A percentile compares a stretch with the other conserved stretches of the same genome.
Evolutionary conservation across 1,140 invertebrate genomes (phyloP).

Genomic region (Orchestia grillus): DNA sequence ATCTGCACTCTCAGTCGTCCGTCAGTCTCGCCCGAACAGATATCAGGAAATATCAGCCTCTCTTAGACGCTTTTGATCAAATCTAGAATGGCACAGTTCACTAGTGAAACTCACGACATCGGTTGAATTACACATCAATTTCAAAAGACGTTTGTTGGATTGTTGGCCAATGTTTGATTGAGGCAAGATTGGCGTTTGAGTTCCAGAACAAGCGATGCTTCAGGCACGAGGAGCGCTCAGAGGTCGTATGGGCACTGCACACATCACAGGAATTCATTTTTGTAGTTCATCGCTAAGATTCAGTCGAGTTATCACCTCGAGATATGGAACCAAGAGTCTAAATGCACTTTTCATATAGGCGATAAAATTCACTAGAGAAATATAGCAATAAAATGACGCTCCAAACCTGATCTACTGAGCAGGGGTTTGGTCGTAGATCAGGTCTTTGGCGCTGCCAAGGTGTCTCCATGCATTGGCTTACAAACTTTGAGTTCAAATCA

Average conservation of each 20-base stretch:
- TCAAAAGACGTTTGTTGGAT: background rate
- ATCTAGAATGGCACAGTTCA: background rate
- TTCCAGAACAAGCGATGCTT: conserved; percentile 52
- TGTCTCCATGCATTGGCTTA: conserved; percentile 16
- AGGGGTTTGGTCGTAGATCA: background rate
- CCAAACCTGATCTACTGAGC: background rate
- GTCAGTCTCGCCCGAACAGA: too few species aligned
- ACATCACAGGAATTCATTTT: background rate
- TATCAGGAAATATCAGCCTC: too few species aligned
- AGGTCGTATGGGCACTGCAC: background rate
- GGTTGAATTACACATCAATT: background rate
- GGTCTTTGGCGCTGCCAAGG: background rate
- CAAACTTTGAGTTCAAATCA: background rate
- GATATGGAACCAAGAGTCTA: conserved; percentile 45
- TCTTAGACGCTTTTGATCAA: too few species aligned
- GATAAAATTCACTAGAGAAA: background rate
- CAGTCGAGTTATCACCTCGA: background rate
- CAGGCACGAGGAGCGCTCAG: background rate
- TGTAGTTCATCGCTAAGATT: background rate
- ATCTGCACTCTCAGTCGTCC: too few species aligned
- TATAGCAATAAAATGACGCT: background rate
- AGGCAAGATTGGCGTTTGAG: background rate
- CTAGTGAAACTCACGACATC: background rate
- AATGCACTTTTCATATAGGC: conserved; percentile 40
- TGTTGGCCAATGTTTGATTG: background rate